Base-by-base conservation (phyloP, 1,140 invertebrate genomes). In the Conopomorpha cramerella region DNA sequence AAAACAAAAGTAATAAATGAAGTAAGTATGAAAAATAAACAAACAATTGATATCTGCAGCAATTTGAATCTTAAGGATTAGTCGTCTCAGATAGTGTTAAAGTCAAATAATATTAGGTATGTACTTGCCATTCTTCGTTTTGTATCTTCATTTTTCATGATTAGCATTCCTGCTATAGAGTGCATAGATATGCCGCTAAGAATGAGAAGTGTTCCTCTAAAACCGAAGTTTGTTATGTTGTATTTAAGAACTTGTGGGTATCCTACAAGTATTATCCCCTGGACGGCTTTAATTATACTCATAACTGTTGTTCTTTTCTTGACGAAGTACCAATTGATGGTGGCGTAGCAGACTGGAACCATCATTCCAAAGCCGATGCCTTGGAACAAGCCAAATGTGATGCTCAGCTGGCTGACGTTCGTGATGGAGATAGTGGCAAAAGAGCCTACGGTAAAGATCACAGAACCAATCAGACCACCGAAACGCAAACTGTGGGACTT, bases 131-230 rank as follows among this genome's bases (percentile, higher is more conserved):
- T 45, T 6, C 47, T 39, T 42, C 55, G 56, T 28, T 8, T 15
- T 17, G 26, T 28, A 6, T 82, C 76, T 2, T 87, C 78, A 0
- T 85, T 85, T 49, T 82, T 84, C 53, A 90, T 80, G 2, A 85
- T 52, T 2, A 82, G 46, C 43, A 85, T 80, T 4, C 83, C 87
- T n/a, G 84, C 63, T 3, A 89, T 49, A 0, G 79, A 77, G 46
- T 90, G 81, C 0, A 84, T 61, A 27, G 83, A 82, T 17, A 90
- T 62, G 10, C 77, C 85, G 29, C 60, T 53, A 31, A 72, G 43
- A 3, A 83, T 76, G 0, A 89, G 51, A 8, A 90, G 64, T 0
- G 84, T 63, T 36, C 83, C 83, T 51, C 82, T 66, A 41, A 82
- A 86, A n/a, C 84, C 84, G 38, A 83, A 86, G 16, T 59, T 42